Evolutionary conservation across 2,113 vertebrate species (phyloP), one percentile per base, ranked within the genome.

Genomic region (Nansenia antarctica): DNA sequence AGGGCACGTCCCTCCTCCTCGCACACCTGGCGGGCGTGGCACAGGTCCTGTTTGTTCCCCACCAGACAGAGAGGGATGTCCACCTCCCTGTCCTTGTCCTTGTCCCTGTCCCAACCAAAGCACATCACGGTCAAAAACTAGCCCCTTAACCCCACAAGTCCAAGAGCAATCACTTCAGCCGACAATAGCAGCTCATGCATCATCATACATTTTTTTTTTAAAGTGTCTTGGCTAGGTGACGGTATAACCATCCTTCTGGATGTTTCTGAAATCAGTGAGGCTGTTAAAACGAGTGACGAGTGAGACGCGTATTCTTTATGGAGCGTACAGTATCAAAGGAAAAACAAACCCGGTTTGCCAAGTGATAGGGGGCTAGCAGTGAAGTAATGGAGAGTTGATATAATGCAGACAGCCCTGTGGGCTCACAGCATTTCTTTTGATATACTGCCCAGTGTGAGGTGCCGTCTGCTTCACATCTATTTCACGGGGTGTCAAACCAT

Each of bases 1-100:
- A 84, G 64, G 11, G 53, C 66, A 0, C 61, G 62, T 4, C 63
- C 87, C 26, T 86, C 84, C 45, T 86, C 87, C 55, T 82, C 81
- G 12, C 53, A 69, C 55, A 89, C 82, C 74, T 87, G 82, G 15
- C 81, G 69, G 59, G 74, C 71, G 31, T 84, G 81, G 59, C 81
- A 84, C 8, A 86, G 71, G 58, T 86, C 80, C 74, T 74, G 84
- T 47, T 82, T 84, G 67, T 83, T 89, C 31, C 79, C 89, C 61
- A 86, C 65, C 65, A 88, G 78, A 52, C 76, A 84, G 70, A 87
- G 64, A 34, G 82, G 70, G 3, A 81, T 29, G 2, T 82, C 73
- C 32, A 54, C 29, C 37, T n/a, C n/a, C n/a, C n/a, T n/a, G n/a
- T n/a, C n/a, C n/a, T 49, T 29, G 2, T 82, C 73, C 30, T 49